phyloP scores from a whole-genome alignment of 2,113 vertebrate genomes.

The Gorsachius goisagi region DNA sequence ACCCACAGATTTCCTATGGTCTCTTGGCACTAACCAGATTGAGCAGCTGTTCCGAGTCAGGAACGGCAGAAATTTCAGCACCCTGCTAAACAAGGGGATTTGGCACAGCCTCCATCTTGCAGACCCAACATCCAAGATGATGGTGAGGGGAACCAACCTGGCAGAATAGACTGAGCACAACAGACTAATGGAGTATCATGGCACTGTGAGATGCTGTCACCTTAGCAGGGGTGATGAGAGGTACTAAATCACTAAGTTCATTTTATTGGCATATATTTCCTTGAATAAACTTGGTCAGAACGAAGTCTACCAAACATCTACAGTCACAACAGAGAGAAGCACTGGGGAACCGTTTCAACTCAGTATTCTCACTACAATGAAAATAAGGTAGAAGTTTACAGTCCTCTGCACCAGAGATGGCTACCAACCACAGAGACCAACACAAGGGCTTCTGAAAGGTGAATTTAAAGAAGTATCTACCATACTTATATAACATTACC shows the following conservation, averaged over 20 bases:
- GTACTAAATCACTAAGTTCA: background rate
- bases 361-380: background rate
- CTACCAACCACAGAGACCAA: background rate
- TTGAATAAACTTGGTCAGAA: background rate
- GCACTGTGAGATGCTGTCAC: background rate
- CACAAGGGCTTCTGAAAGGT: background rate
- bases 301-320: background rate
- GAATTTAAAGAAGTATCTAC: background rate
- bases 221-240: background rate
- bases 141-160: background rate
- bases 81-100: background rate
- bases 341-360: background rate
- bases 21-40: background rate
- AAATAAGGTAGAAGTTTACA: background rate
- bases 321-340: background rate
- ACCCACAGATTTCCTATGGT: background rate
- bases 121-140: background rate
- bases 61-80: background rate
- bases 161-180: background rate
- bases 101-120: background rate
- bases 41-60: background rate
- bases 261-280: background rate
- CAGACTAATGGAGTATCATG: fast-evolving
- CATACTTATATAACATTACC: background rate
- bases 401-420: background rate